Evolutionary conservation across 2,888 invertebrate species (phyloP).

Genomic region (Gnatocerus cornutus): DNA sequence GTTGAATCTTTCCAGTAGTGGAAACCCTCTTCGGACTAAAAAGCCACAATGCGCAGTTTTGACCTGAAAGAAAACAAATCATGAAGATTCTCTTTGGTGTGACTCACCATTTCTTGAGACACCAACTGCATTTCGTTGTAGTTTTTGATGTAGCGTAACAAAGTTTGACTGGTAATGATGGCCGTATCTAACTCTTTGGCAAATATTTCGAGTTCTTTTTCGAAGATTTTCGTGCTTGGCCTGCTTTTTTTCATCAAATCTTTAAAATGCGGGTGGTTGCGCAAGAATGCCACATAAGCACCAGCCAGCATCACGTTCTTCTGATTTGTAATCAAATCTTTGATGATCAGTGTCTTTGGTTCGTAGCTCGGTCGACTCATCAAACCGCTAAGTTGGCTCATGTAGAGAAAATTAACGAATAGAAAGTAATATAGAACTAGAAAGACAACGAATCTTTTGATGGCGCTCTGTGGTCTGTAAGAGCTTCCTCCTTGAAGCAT

Average conservation of each 20-base stretch:
- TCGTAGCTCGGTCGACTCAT: conserved; percentile 3
- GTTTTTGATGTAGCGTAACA: conserved; percentile 4
- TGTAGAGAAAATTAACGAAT: not conserved
- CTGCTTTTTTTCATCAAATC: too few species aligned
- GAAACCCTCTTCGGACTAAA: conserved; percentile 8
- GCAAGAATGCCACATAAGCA: too few species aligned
- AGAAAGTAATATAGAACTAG: conserved; percentile 3
- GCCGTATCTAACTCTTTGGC: too few species aligned
- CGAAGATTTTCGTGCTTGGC: too few species aligned
- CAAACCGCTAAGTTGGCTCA: not conserved
- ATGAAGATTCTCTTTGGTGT: too few species aligned
- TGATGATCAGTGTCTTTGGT: not conserved
- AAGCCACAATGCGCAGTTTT: not conserved
- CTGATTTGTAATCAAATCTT: not conserved
- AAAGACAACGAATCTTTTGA: not conserved
- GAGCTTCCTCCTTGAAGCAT: not conserved
- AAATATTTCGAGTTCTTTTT: not conserved
- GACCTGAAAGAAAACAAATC: not conserved
- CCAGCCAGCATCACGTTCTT: not conserved
- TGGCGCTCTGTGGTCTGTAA: not conserved
- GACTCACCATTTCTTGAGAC: too few species aligned
- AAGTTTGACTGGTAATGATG: too few species aligned
- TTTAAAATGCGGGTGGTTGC: too few species aligned
- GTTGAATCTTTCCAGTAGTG: not conserved
- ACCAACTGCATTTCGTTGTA: not conserved